Percentiles rank a stretch among this genome's conserved stretches.
phyloP scores from a whole-genome alignment of 2,113 vertebrate species.

The Clarias magur region DNA sequence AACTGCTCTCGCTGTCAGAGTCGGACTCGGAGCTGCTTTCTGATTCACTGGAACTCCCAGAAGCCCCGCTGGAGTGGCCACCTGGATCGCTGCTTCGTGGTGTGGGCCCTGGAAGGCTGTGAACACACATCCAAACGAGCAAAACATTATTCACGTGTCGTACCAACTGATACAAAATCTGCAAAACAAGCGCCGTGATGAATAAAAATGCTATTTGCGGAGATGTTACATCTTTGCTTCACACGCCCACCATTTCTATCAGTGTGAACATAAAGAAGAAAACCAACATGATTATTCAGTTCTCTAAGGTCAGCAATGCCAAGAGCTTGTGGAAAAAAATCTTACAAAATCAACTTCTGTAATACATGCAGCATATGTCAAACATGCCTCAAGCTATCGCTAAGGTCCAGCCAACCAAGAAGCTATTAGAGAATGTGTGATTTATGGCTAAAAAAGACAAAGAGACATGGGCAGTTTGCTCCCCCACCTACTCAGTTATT shows the following conservation, averaged over 20 bases:
- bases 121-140: constrained; percentile 15
- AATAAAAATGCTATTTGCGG: neutral
- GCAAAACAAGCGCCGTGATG: neutral
- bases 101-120: constrained; percentile 68
- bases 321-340: neutral
- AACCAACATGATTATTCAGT: neutral
- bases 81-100: constrained; percentile 64
- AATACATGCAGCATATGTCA: constrained; percentile 25
- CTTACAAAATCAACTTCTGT: neutral
- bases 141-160: constrained; percentile 19
- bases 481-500: constrained; percentile 45
- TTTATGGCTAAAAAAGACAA: constrained; percentile 18
- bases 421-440: constrained; percentile 20
- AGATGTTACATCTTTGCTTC: neutral
- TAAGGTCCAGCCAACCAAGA: constrained; percentile 9
- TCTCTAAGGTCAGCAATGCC: neutral
- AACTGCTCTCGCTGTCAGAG: constrained; percentile 78
- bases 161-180: neutral
- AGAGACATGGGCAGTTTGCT: constrained; percentile 32
- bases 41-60: constrained; percentile 84
- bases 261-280: neutral
- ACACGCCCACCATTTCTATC: neutral
- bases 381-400: constrained; percentile 17
- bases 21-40: constrained; percentile 88
- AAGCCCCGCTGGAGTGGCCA: constrained; percentile 83